Evolutionary conservation across 1,140 invertebrate species (phyloP).

Genomic region (Polyergus mexicanus): DNA sequence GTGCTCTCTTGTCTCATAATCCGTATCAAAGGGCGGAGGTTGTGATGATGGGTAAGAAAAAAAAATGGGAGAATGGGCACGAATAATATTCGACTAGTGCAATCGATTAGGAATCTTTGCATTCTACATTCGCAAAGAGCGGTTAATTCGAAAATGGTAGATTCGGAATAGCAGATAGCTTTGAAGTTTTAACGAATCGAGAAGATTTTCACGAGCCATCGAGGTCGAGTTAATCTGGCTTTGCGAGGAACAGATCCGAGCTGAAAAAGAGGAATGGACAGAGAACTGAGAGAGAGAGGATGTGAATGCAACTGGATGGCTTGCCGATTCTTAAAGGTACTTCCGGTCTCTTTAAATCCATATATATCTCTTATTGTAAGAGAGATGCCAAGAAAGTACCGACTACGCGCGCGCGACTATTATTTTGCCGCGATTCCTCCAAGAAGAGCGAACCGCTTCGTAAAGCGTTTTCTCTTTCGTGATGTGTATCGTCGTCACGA

Average conservation of each 20-base stretch:
- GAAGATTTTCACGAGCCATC: constrained; percentile 68
- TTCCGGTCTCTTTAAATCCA: constrained; percentile 22
- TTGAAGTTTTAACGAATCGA: constrained; percentile 75
- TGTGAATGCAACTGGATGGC: constrained; percentile 22
- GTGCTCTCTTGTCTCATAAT: not conserved
- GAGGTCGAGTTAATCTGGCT: constrained; percentile 57
- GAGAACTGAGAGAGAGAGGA: not conserved
- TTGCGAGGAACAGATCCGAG: not conserved
- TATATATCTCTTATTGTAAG: constrained; percentile 7
- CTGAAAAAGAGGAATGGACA: not conserved
- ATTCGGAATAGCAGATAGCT: constrained; percentile 37
- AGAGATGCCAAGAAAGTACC: constrained; percentile 26
- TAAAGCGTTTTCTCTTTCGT: constrained; percentile 54
- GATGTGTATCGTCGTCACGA: constrained; percentile 33
- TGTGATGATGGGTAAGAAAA: constrained; percentile 31
- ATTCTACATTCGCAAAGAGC: constrained; percentile 21
- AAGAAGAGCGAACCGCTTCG: constrained; percentile 17
- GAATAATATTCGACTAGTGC: constrained; percentile 37
- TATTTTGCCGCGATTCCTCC: too few relatives aligned
- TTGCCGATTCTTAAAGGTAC: constrained; percentile 16
- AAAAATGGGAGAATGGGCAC: not conserved
- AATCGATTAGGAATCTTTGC: constrained; percentile 46
- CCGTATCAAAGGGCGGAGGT: constrained; percentile 43
- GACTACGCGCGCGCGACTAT: not conserved
- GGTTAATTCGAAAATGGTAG: constrained; percentile 59